Conservation (phyloP, 1,140 invertebrate genomes). For the Odontomachus brunneus region DNA sequence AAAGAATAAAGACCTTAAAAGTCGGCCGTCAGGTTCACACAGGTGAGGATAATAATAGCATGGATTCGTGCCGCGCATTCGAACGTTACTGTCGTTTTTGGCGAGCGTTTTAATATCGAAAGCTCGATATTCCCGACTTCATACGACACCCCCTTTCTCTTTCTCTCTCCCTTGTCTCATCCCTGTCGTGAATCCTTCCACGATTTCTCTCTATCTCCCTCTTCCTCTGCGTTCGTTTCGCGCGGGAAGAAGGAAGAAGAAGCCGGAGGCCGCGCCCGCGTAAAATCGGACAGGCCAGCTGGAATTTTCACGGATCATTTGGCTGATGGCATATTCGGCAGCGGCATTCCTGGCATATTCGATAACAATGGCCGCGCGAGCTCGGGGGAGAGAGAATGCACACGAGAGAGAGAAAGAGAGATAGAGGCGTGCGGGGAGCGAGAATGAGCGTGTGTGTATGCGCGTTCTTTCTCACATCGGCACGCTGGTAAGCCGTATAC, state of each 20-base stretch:
- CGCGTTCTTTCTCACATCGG: constrained; percentile 27
- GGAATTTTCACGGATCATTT: constrained; percentile 82
- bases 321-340: constrained; percentile 77
- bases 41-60: constrained; percentile 60
- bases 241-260: constrained; percentile 53
- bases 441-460: constrained; percentile 15
- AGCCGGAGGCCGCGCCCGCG: constrained; percentile 52
- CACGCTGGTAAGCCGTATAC: constrained; percentile 52
- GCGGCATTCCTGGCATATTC: constrained; percentile 76
- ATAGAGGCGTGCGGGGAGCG: background rate
- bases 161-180: constrained; percentile 47
- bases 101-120: constrained; percentile 78
- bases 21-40: too few relatives aligned
- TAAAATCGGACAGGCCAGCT: constrained; percentile 72
- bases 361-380: constrained; percentile 72
- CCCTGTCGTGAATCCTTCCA: constrained; percentile 50
- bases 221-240: background rate
- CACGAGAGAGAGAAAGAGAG: too few relatives aligned
- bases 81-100: constrained; percentile 66
- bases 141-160: constrained; percentile 20
- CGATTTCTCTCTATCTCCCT: constrained; percentile 9
- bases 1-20: too few relatives aligned
- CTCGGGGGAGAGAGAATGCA: constrained; percentile 8
- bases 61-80: constrained; percentile 54
- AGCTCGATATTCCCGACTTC: constrained; percentile 46